Evolutionary conservation across 2,113 vertebrate genomes (phyloP).

Genomic region (Heterotis niloticus): DNA sequence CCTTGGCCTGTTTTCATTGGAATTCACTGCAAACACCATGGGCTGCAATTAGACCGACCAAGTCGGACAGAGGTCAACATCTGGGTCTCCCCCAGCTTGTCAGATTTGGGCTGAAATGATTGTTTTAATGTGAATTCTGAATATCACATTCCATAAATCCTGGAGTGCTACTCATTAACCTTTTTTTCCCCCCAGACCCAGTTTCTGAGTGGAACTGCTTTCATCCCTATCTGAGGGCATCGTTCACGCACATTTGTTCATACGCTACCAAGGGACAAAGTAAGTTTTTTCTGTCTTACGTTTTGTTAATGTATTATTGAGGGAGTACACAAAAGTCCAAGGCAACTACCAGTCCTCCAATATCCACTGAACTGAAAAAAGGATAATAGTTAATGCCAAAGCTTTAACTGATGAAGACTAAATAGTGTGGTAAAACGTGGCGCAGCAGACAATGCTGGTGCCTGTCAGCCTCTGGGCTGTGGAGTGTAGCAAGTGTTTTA

Average conservation of each 20-base stretch:
- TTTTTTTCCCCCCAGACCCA: neutral
- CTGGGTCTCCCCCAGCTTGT: slow-evolving; percentile 32
- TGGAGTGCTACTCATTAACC: slow-evolving; percentile 8
- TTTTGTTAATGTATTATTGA: too few species aligned
- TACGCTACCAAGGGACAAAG: too few species aligned
- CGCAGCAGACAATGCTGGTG: neutral
- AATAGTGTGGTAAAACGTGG: too few species aligned
- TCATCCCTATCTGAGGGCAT: neutral
- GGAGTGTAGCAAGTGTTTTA: too few species aligned
- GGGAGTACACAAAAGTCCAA: too few species aligned
- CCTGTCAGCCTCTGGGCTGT: neutral
- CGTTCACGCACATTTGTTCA: too few species aligned
- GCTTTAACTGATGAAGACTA: too few species aligned
- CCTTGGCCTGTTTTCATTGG: slow-evolving; percentile 38
- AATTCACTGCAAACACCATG: slow-evolving; percentile 31
- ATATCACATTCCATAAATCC: slow-evolving; percentile 38
- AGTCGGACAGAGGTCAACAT: slow-evolving; percentile 38
- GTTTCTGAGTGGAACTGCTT: neutral
- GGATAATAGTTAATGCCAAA: too few species aligned
- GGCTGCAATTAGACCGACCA: slow-evolving; percentile 41
- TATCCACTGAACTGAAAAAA: too few species aligned
- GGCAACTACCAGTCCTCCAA: too few species aligned
- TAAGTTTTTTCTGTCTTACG: too few species aligned
- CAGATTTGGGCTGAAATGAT: slow-evolving; percentile 35
- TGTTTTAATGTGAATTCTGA: slow-evolving; percentile 38